Evolutionary conservation across 64 coral and sea anemone genomes (phyloP), one percentile per base, ranked within the genome.

Genomic region (Porites australiensis): DNA sequence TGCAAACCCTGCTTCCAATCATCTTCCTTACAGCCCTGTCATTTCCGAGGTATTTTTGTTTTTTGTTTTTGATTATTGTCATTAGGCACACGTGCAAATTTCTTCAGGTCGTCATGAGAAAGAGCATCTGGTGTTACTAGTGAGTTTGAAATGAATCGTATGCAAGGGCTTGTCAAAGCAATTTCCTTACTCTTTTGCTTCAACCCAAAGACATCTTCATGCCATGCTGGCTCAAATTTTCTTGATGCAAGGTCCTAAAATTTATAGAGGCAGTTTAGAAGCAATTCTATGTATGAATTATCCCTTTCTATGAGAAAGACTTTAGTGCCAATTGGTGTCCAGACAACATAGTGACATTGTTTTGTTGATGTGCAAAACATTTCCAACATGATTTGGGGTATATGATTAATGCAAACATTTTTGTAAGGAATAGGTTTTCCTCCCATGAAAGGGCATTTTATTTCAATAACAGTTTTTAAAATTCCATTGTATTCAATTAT

Each of bases 401-500:
- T 46, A 51, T 89, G 74, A 58, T 77, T 89, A 8, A 78, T 18
- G 50, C 72, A 78, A 78, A 89, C 87, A 77, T 59, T 75, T 76
- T 76, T 89, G 58, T 89, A 89, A 50, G 71, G 87, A 37, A 65
- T 49, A 50, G 88, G 88, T 27, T 78, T 78, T 5, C 88, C 88
- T 64, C 88, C 61, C 75, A 78, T 89, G 14, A 89, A 89, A 21
- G 88, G 88, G 22, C 74, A 89, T 79, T 89, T 89, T 20, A 78
- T 78, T 79, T 89, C 75, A 47, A 89, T 12, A 15, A 79, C 72
- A 68, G 58, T 75, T 64, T 50, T 51, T 55, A 45, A 58, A 18
- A 19, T 19, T 78, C 74, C 75, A 79, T 63, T 62, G 5, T 79
- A 22, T 7, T 58, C 49, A 22, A 79, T 52, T 47, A 79, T 61